Percentiles rank a stretch among this genome's conserved stretches.
These are phyloP conservation scores for Hormiphora californensis DNA, from an alignment of 37 sponge, comb jelly and placozoan genomes.

Conservation along the genomic window DNA sequence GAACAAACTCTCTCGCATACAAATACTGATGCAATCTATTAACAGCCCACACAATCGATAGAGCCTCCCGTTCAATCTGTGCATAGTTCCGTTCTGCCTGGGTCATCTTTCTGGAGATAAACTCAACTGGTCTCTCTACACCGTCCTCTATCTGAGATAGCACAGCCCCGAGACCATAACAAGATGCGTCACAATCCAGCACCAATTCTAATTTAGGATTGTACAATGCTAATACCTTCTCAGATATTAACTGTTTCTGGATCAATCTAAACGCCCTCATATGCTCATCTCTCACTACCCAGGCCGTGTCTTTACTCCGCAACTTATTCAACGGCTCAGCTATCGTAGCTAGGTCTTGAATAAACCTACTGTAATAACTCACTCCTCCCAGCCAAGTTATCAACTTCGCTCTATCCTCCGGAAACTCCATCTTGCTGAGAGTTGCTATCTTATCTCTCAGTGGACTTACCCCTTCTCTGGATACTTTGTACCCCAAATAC, in stretches of 20 bases:
- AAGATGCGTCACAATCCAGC: constrained; percentile 56
- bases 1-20: constrained; percentile 55
- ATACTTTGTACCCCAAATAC: constrained; percentile 44
- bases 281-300: constrained; percentile 44
- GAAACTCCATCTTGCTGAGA: constrained; percentile 31
- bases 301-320: constrained; percentile 18
- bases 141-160: constrained; percentile 55
- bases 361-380: constrained; percentile 56
- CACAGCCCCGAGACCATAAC: constrained; percentile 58
- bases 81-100: constrained; percentile 53
- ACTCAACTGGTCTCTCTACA: constrained; percentile 57
- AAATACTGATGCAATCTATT: constrained; percentile 61
- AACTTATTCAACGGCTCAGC: constrained; percentile 56
- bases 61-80: constrained; percentile 57
- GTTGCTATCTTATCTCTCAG: constrained; percentile 41
- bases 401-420: constrained; percentile 49
- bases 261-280: constrained; percentile 54
- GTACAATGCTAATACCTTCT: background rate
- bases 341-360: constrained; percentile 54
- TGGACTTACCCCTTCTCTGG: constrained; percentile 38
- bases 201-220: constrained; percentile 14
- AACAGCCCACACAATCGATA: constrained; percentile 59
- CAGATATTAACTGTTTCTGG: constrained; percentile 55
- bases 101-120: constrained; percentile 50
- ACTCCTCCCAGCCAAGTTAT: constrained; percentile 57